phyloP scores from a whole-genome alignment of 2,797 vertebrate species.

The Ispidina lecontei region DNA sequence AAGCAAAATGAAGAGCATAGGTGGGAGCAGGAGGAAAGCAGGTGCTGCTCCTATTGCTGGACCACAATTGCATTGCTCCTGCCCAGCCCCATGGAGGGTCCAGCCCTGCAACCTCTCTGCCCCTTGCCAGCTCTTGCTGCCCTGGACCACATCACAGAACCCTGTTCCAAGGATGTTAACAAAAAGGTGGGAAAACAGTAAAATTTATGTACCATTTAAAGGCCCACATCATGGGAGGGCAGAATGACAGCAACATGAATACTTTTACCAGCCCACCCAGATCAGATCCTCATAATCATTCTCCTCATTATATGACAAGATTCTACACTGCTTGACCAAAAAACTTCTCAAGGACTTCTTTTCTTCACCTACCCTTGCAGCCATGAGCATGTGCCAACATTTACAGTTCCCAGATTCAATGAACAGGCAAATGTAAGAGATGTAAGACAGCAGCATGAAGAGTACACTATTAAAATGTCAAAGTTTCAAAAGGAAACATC shows the following conservation, averaged over 20 bases:
- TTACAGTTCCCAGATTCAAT: neutral
- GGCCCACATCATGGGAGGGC: neutral
- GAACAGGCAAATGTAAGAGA: neutral
- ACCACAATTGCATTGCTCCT: neutral
- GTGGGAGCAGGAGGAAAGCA: neutral
- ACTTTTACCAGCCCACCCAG: neutral
- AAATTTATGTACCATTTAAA: neutral
- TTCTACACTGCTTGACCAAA: neutral
- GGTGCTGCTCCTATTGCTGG: neutral
- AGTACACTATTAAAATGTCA: neutral
- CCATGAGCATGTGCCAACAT: neutral
- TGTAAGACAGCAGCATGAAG: neutral
- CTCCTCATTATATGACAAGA: neutral
- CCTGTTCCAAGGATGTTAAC: neutral
- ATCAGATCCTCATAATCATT: neutral
- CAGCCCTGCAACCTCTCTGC: neutral
- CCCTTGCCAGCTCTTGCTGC: neutral
- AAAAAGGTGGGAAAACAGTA: neutral
- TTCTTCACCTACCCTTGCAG: neutral
- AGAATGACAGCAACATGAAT: fast-evolving
- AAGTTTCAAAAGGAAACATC: neutral
- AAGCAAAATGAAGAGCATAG: neutral
- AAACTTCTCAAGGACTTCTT: neutral
- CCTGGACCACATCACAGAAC: neutral
- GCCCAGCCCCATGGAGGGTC: neutral